Base-by-base conservation (phyloP, 2,113 vertebrate genomes). In the Oryzias woworae region DNA sequence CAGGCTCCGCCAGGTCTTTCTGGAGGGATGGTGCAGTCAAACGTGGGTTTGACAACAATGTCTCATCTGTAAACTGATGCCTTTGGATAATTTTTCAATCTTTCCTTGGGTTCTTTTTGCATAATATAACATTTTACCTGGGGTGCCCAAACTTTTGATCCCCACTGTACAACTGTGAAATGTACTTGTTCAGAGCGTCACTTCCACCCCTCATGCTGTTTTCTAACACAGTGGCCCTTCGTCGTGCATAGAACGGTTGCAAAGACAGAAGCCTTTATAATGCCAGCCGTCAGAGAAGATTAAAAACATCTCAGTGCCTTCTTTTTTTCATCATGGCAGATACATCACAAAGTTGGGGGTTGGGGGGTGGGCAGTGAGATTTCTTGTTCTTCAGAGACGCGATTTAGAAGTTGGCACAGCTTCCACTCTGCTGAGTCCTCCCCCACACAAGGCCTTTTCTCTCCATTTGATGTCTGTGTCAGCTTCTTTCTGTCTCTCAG, bases 401-500 rank as follows among this genome's bases (percentile, higher is more conserved):
- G 69, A 83, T 82, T 81, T 78, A 71, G 68, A 86, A 80, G 74
- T 82, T 88, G 84, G 72, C 82, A 80, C 69, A 80, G 73, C 73
- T 82, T 84, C 62, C 77, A 58, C 70, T 80, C 65, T 14, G 51
- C 75, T 14, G 56, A 73, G 66, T 84, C 83, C 80, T 75, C 81
- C 74, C 67, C 79, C 73, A 84, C 84, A 66, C 71, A 69, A 58
- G 69, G 74, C 70, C 66, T 59, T 77, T 54, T 76, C 79, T 78
- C 74, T 73, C 55, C 14, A 64, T 89, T 86, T 91, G 87, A 92
- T 87, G 87, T 87, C 78, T 88, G 56, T 85, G 80, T 90, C 86
- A 81, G 58, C 75, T 83, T 82, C 81, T 84, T 59, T 85, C 82
- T 77, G 74, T 86, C 81, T 84, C 72, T 82, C 71, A 68, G 81